These are phyloP conservation scores for Ectobius pallidus DNA, from an alignment of 2,888 invertebrate species.

Conservation along the genomic window DNA sequence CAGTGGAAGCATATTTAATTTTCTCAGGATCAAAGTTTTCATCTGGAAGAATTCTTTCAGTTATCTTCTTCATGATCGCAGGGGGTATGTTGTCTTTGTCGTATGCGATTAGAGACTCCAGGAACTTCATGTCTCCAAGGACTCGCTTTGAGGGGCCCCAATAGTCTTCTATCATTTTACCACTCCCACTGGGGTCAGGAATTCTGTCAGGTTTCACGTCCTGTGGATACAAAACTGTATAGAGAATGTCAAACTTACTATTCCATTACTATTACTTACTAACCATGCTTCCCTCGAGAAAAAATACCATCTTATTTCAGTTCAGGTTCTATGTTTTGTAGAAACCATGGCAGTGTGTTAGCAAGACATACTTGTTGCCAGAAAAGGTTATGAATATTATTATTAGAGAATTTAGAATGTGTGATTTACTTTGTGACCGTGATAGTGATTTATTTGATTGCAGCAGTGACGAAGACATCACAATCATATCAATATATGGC, in stretches of 20 bases:
- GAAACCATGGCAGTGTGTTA: too few species aligned
- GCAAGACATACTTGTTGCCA: too few species aligned
- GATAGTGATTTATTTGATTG: too few species aligned
- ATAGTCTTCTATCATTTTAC: slow-evolving; percentile 84
- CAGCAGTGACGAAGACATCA: too few species aligned
- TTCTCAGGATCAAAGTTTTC: slow-evolving; percentile 93
- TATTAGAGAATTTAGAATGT: too few species aligned
- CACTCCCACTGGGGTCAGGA: slow-evolving; percentile 81
- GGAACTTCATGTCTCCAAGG: slow-evolving; percentile 88
- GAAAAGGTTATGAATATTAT: neutral
- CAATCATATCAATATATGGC: too few species aligned
- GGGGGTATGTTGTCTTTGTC: slow-evolving; percentile 94
- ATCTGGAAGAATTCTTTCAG: slow-evolving; percentile 79
- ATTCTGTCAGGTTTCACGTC: slow-evolving; percentile 88
- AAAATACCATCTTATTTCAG: neutral
- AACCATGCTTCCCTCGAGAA: neutral
- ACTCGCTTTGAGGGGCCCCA: slow-evolving; percentile 92
- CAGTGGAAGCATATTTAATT: slow-evolving; percentile 83
- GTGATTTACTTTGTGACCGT: too few species aligned
- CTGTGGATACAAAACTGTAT: slow-evolving; percentile 51
- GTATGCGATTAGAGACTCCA: slow-evolving; percentile 84
- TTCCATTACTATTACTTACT: neutral
- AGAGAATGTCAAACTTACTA: neutral
- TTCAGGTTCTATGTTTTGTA: too few species aligned
- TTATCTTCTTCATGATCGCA: slow-evolving; percentile 80